These are phyloP conservation scores for Grapholita molesta DNA, from an alignment of 1,140 invertebrate genomes.

Conservation along the genomic window DNA sequence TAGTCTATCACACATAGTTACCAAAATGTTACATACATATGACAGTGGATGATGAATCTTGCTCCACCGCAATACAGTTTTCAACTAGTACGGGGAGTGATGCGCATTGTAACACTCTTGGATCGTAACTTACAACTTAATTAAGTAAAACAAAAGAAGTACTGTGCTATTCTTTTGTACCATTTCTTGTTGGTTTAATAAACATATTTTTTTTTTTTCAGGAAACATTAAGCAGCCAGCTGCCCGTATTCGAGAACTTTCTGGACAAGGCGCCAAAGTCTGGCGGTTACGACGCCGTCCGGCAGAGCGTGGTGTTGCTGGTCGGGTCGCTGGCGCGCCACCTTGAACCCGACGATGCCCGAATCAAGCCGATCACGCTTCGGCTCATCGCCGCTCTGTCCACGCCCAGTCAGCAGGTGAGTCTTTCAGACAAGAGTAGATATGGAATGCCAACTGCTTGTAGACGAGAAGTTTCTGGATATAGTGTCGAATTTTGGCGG, in stretches of 20 bases:
- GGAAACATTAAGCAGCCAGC: slow-evolving; percentile 84
- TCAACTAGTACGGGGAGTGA: too few relatives aligned
- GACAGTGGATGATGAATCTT: too few relatives aligned
- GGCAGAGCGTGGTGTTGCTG: slow-evolving; percentile 97
- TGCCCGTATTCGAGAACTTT: slow-evolving; percentile 94
- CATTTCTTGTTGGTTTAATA: slow-evolving; percentile 32
- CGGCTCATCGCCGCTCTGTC: slow-evolving; percentile 94
- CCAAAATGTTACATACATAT: too few relatives aligned
- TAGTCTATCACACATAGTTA: too few relatives aligned
- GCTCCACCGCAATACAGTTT: too few relatives aligned
- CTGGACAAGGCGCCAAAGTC: slow-evolving; percentile 94
- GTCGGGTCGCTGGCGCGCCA: slow-evolving; percentile 98
- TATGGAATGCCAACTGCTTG: too few relatives aligned
- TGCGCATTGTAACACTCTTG: too few relatives aligned
- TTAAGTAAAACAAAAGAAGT: neutral
- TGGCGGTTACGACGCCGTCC: slow-evolving; percentile 93
- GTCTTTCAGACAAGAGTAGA: too few relatives aligned
- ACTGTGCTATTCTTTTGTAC: neutral
- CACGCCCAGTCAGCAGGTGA: slow-evolving; percentile 96
- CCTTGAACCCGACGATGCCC: slow-evolving; percentile 92
- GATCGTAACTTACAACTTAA: too few relatives aligned
- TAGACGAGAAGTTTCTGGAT: too few relatives aligned
- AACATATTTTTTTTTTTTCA: too few relatives aligned
- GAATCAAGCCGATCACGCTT: slow-evolving; percentile 95
- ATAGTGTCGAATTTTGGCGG: too few relatives aligned